phyloP scores from a whole-genome alignment of 35 echinoderm and acorn worm genomes.

The Acanthaster planci region DNA sequence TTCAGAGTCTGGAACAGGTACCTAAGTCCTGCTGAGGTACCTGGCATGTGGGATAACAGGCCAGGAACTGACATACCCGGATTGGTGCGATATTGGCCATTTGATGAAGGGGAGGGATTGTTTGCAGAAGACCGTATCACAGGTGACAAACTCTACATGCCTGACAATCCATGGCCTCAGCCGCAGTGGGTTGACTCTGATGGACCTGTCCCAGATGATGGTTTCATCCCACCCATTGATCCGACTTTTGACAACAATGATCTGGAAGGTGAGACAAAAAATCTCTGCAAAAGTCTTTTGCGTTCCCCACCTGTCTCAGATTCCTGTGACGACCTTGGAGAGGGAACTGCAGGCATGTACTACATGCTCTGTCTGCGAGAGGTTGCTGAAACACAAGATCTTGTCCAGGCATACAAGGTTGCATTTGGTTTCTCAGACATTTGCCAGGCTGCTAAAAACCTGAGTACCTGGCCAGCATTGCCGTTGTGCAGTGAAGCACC shows the following conservation, averaged over 20 bases:
- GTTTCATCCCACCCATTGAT: not conserved
- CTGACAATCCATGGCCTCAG: slow-evolving; percentile 68
- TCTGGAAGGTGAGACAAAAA: slow-evolving; percentile 24
- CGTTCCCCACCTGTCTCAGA: slow-evolving; percentile 45
- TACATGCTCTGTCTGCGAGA: slow-evolving; percentile 60
- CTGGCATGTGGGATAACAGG: slow-evolving; percentile 61
- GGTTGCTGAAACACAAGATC: slow-evolving; percentile 50
- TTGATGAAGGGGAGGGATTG: slow-evolving; percentile 83
- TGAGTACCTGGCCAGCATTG: slow-evolving; percentile 63
- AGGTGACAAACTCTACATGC: slow-evolving; percentile 35
- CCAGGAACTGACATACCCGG: slow-evolving; percentile 30
- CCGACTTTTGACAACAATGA: slow-evolving; percentile 42
- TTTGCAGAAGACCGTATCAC: slow-evolving; percentile 49
- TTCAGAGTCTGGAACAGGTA: slow-evolving; percentile 77
- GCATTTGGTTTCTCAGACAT: slow-evolving; percentile 85
- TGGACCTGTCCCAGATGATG: slow-evolving; percentile 38
- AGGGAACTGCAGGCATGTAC: slow-evolving; percentile 55
- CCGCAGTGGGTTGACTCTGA: slow-evolving; percentile 79
- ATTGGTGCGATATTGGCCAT: slow-evolving; percentile 64
- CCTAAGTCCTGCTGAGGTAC: slow-evolving; percentile 62
- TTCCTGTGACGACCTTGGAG: slow-evolving; percentile 33
- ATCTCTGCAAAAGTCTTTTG: slow-evolving; percentile 46
- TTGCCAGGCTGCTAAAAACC: slow-evolving; percentile 65
- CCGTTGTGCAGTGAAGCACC: slow-evolving; percentile 71
- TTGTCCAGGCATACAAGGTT: slow-evolving; percentile 57